Percentiles rank a stretch among this genome's conserved stretches.
Conservation (phyloP, 2,113 vertebrate genomes). For the Dissostichus mawsoni region DNA sequence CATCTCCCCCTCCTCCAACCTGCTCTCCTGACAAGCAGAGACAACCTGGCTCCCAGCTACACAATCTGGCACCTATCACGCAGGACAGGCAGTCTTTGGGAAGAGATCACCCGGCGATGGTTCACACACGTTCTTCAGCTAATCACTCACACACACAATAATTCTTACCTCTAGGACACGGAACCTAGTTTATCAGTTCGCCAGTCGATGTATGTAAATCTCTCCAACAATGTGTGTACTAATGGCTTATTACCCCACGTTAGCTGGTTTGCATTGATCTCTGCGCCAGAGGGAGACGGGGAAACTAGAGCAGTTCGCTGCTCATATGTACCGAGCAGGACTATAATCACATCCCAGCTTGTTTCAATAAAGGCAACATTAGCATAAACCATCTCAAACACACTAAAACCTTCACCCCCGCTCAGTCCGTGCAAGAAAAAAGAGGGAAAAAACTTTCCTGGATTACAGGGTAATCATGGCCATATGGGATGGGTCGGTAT, state of each 20-base stretch:
- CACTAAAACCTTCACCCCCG: slow-evolving; percentile 61
- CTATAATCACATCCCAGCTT: slow-evolving; percentile 83
- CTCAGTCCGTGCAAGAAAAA: slow-evolving; percentile 49
- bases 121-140: slow-evolving; percentile 54
- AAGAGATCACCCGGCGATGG: slow-evolving; percentile 56
- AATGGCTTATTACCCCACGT: slow-evolving; percentile 82
- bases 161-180: slow-evolving; percentile 74
- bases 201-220: slow-evolving; percentile 83
- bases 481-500: slow-evolving; percentile 70
- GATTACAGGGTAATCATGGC: slow-evolving; percentile 68
- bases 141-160: slow-evolving; percentile 73
- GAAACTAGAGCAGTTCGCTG: slow-evolving; percentile 69
- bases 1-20: slow-evolving; percentile 64
- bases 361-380: slow-evolving; percentile 83
- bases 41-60: slow-evolving; percentile 79
- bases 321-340: slow-evolving; percentile 71
- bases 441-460: slow-evolving; percentile 55
- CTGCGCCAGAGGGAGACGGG: slow-evolving; percentile 71
- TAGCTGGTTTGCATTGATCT: slow-evolving; percentile 87
- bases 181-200: slow-evolving; percentile 72
- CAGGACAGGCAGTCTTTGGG: slow-evolving; percentile 62
- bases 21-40: slow-evolving; percentile 75
- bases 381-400: slow-evolving; percentile 81
- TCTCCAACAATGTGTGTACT: slow-evolving; percentile 80
- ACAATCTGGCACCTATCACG: slow-evolving; percentile 81